Conservation (phyloP, 1,140 invertebrate species). For the Aphaenogaster ashmeadi region DNA sequence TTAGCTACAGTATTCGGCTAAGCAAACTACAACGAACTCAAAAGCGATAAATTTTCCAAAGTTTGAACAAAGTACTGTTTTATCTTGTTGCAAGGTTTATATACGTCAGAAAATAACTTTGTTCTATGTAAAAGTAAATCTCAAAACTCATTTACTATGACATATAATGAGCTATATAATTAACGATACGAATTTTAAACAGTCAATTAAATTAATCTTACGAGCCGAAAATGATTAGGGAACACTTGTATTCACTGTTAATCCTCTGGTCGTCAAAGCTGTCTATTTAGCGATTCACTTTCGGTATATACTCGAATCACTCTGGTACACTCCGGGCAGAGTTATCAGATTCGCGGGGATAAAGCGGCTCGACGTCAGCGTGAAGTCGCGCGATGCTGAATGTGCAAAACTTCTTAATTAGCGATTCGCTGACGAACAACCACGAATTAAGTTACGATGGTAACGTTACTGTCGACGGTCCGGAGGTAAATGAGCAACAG, state of each 20-base stretch:
- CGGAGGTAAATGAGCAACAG: slow-evolving; percentile 80
- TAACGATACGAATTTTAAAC: not conserved
- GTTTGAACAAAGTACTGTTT: not conserved
- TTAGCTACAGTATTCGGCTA: not conserved
- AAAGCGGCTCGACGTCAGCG: too few species aligned
- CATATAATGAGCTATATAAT: not conserved
- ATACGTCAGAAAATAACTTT: not conserved
- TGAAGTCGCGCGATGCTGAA: not conserved
- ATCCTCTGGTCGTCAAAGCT: not conserved
- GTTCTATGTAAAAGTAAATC: not conserved
- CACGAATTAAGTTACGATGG: slow-evolving; percentile 45
- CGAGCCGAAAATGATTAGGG: not conserved
- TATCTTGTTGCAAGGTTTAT: not conserved
- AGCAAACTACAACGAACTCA: not conserved
- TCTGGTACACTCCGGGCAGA: not conserved
- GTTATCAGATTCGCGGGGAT: not conserved
- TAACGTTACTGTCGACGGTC: slow-evolving; percentile 71
- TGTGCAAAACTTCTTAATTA: slow-evolving; percentile 27
- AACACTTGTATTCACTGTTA: slow-evolving; percentile 16
- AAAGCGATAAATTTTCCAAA: not conserved
- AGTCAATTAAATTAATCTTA: not conserved
- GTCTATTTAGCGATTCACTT: slow-evolving; percentile 25
- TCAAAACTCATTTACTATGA: slow-evolving; percentile 10
- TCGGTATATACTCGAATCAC: not conserved
- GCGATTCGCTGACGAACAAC: slow-evolving; percentile 33